Percentiles rank a stretch among this genome's conserved stretches.
Conservation (phyloP, 1,140 invertebrate species). For the Bilobella aurantiaca region DNA sequence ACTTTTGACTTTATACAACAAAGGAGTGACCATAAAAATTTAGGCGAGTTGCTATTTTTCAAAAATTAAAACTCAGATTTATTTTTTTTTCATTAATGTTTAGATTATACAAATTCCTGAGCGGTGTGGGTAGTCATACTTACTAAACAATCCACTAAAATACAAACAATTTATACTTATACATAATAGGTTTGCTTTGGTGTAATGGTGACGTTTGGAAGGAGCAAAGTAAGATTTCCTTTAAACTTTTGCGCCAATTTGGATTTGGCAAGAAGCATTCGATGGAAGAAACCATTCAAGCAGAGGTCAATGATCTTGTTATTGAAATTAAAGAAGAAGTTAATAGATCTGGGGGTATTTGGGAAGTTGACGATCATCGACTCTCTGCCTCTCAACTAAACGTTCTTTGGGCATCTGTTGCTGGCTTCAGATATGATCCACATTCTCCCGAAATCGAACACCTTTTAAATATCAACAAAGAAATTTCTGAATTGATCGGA, state of each 20-base stretch:
- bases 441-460: slow-evolving; percentile 31
- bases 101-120: too few relatives aligned
- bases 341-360: background rate
- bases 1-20: background rate
- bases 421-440: slow-evolving; percentile 52
- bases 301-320: slow-evolving; percentile 9
- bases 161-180: background rate
- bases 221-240: slow-evolving; percentile 14
- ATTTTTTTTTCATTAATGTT: too few relatives aligned
- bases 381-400: slow-evolving; percentile 10
- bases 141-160: too few relatives aligned
- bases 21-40: background rate
- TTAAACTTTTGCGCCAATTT: slow-evolving; percentile 13
- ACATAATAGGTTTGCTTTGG: slow-evolving; percentile 13
- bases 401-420: slow-evolving; percentile 73
- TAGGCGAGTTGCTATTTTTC: background rate
- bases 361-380: background rate
- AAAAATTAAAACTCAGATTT: too few relatives aligned
- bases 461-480: slow-evolving; percentile 9
- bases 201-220: slow-evolving; percentile 11
- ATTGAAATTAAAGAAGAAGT: background rate
- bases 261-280: slow-evolving; percentile 36
- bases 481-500: slow-evolving; percentile 1
- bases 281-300: slow-evolving; percentile 11
- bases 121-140: too few relatives aligned